Conservation (phyloP, 2,797 vertebrate genomes). For the Anas capensis region DNA sequence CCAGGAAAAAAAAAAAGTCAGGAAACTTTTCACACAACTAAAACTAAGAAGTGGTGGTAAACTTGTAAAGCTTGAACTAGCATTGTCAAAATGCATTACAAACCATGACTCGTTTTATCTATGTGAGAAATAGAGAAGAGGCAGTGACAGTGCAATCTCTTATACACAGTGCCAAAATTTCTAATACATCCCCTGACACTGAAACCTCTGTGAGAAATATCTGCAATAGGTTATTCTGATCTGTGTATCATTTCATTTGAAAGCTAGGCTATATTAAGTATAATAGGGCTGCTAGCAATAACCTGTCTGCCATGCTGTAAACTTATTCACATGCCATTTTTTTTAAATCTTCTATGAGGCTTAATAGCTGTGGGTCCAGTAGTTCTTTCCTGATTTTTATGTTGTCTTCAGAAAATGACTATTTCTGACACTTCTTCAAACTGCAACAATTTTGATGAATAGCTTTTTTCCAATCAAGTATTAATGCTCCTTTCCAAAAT, state of each 20-base stretch:
- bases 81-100: not conserved
- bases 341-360: not conserved
- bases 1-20: not conserved
- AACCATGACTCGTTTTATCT: not conserved
- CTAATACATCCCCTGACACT: not conserved
- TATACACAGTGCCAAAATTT: not conserved
- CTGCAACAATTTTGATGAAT: not conserved
- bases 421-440: not conserved
- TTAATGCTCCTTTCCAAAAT: not conserved
- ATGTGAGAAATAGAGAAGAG: not conserved
- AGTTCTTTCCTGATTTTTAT: not conserved
- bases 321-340: not conserved
- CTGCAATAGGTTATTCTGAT: not conserved
- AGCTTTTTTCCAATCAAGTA: not conserved
- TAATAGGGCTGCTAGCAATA: not conserved
- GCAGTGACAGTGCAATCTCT: not conserved
- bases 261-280: not conserved
- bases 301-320: not conserved
- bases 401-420: not conserved
- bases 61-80: not conserved
- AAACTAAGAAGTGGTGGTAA: not conserved
- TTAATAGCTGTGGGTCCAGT: not conserved
- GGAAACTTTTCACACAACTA: not conserved
- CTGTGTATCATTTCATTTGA: not conserved
- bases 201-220: not conserved